Base-by-base conservation (phyloP, 1,140 invertebrate species). In the Cydia fagiglandana region DNA sequence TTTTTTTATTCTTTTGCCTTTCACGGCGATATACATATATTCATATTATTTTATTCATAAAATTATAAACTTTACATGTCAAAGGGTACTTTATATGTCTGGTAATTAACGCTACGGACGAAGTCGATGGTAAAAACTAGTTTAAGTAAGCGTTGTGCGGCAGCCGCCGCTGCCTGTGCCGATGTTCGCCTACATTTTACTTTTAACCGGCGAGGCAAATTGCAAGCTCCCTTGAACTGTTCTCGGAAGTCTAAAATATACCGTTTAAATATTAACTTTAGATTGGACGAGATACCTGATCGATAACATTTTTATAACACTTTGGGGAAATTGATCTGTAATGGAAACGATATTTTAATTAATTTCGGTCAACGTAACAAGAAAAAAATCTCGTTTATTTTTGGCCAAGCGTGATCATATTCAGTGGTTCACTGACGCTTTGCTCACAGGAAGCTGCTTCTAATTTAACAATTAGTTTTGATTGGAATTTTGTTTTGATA, bases 191-290 rank as follows among this genome's bases (percentile, higher is more conserved):
- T 24, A 61, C 7, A 20, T 24, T 81, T 79, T 78, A 76, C 34
- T 76, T 79, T 38, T 77, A 78, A 74, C 28, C 47, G 64, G 4
- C 38, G 74, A 61, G 56, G 74, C 70, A 81, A 81, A 81, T 81
- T 81, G 76, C 73, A 9, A 30, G 73, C 76, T 76, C 76, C 75
- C 75, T 64, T 41, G 28, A 61, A 74, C 30, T 45, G 68, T 81
- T 77, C 79, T 77, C 68, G 77, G 79, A 78, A 81, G 70, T 73
- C 53, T 77, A 75, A 77, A 77, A 78, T 77, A 75, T 66, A 80
- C 38, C 73, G 50, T 77, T 75, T 77, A 61, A 70, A 78, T 73
- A 74, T 75, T 76, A 78, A 78, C 74, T 78, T 76, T 66, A 78
- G 77, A 76, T 78, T 76, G 64, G 38, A 53, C 24, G 70, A 64